phyloP scores from a whole-genome alignment of 2,113 vertebrate genomes.

The Phylloscopus whistleri region DNA sequence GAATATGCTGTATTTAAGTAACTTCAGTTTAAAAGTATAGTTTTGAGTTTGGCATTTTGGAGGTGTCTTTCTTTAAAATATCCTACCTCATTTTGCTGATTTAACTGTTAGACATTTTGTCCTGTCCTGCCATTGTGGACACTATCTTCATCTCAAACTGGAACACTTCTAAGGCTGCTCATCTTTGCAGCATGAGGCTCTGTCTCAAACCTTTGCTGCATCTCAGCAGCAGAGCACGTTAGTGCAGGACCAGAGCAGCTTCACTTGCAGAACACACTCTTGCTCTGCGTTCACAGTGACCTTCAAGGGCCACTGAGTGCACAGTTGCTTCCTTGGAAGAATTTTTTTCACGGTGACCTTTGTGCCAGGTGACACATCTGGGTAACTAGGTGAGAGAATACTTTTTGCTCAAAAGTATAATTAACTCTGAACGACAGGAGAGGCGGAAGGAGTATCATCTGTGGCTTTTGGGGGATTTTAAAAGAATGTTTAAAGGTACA shows the following conservation, averaged over 20 bases:
- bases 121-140: neutral
- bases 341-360: neutral
- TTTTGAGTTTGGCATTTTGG: neutral
- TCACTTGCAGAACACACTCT: neutral
- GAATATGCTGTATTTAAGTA: neutral
- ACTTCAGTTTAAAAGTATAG: neutral
- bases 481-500: neutral
- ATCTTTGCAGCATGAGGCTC: neutral
- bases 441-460: neutral
- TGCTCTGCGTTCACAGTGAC: neutral
- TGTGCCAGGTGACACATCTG: neutral
- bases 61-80: neutral
- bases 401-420: neutral
- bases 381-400: neutral
- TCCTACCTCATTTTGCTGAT: neutral
- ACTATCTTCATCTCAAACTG: neutral
- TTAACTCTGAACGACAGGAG: neutral
- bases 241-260: neutral
- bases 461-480: neutral
- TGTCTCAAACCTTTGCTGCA: neutral
- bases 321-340: neutral
- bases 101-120: accelerated
- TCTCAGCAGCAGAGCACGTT: neutral
- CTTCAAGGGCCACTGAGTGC: neutral
- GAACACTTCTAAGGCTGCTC: neutral